Percentiles rank a stretch among this genome's conserved stretches.
These are phyloP conservation scores for Tretioscincus oriximinensis DNA, from an alignment of 2,113 vertebrate genomes.

Conservation along the genomic window DNA sequence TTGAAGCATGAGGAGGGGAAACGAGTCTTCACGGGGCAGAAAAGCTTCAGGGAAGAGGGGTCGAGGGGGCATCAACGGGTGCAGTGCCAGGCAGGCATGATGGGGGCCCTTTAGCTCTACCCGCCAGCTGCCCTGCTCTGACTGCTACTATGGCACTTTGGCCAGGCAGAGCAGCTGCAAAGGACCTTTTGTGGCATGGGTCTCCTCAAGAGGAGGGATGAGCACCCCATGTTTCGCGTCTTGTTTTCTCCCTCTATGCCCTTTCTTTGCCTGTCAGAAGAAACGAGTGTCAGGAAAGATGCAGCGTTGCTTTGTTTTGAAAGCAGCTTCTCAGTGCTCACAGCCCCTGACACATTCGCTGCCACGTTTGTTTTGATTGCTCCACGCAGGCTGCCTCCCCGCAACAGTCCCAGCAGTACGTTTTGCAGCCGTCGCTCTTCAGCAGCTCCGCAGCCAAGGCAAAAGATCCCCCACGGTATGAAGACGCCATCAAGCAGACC, in stretches of 20 bases:
- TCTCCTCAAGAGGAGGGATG: too few relatives aligned
- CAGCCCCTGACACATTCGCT: neutral
- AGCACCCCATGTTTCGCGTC: too few relatives aligned
- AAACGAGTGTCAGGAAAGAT: neutral
- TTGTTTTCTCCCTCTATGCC: neutral
- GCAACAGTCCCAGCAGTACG: constrained; percentile 72
- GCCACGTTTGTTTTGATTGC: constrained; percentile 4
- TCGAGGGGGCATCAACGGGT: too few relatives aligned
- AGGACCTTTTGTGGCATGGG: too few relatives aligned
- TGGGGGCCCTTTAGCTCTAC: too few relatives aligned
- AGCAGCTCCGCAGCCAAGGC: constrained; percentile 77
- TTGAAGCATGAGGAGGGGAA: neutral
- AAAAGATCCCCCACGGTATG: constrained; percentile 92
- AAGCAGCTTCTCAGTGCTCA: neutral
- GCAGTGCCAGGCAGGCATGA: too few relatives aligned
- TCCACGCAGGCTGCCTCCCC: constrained; percentile 74
- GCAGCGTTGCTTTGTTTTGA: neutral
- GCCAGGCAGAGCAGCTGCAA: too few relatives aligned
- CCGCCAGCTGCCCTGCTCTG: too few relatives aligned
- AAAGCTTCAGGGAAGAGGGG: too few relatives aligned
- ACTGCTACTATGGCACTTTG: too few relatives aligned
- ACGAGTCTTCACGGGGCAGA: neutral
- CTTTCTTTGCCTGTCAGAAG: neutral
- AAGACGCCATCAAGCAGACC: constrained; percentile 95
- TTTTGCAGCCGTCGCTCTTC: constrained; percentile 78